These are phyloP conservation scores for Oreotrochilus melanogaster DNA, from an alignment of 2,113 vertebrate species.

Conservation along the genomic window DNA sequence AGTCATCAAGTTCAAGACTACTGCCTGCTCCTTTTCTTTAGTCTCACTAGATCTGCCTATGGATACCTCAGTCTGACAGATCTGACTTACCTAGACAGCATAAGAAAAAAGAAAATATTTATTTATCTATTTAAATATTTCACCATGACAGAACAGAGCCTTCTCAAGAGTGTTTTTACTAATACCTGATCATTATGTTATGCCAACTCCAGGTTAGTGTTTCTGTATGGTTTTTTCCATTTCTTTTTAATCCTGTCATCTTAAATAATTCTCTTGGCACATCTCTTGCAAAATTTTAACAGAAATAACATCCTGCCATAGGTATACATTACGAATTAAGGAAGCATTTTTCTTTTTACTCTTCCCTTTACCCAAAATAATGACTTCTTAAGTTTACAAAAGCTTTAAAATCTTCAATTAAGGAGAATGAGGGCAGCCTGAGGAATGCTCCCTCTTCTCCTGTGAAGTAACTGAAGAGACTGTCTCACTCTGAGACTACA, in stretches of 20 bases:
- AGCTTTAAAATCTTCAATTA: not conserved
- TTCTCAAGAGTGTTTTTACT: not conserved
- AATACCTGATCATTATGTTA: not conserved
- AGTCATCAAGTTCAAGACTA: not conserved
- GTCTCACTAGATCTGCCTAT: not conserved
- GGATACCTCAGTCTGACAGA: not conserved
- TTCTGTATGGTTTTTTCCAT: rapidly evolving
- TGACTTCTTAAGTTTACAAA: not conserved
- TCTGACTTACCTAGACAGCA: not conserved
- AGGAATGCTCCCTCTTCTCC: not conserved
- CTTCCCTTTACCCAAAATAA: not conserved
- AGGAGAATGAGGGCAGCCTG: not conserved
- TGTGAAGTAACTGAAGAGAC: not conserved
- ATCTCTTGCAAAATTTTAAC: not conserved
- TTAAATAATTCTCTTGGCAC: not conserved
- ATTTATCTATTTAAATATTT: not conserved
- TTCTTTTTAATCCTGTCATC: not conserved
- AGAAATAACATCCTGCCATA: not conserved
- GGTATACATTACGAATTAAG: not conserved
- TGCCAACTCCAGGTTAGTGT: not conserved
- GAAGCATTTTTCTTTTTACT: not conserved
- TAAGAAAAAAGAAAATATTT: not conserved
- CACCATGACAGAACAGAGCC: not conserved
- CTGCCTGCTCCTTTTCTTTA: not conserved
- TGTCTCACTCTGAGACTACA: not conserved